Base-by-base conservation (phyloP, 2,797 vertebrate species). In the Halcyon chelicuti region DNA sequence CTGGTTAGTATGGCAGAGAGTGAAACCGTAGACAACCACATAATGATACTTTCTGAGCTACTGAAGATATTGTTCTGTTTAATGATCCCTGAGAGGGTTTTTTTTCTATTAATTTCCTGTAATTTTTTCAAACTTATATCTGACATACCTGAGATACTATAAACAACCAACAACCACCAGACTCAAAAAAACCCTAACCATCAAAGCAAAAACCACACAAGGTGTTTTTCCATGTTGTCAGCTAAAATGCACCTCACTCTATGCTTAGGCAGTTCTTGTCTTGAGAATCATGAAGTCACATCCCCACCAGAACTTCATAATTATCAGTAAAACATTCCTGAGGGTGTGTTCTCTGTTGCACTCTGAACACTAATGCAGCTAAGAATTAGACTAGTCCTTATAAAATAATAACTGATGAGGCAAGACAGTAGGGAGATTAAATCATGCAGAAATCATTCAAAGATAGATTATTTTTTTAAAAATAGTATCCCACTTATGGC, bases 401-500 rank as follows among this genome's bases (percentile, higher is more conserved):
- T 40, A 77, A 93, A 77, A 62, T 4, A 16, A 28, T 31, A 75
- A 19, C 15, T 26, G 5, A 66, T 62, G n/a, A 80, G 14, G 20
- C 35, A 86, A 63, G 44, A 75, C 12, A n/a, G 3, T 19, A 85
- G 51, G 9, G 58, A 89, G 21, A 39, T 57, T 23, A 81, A 72
- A 55, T 26, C 7, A 39, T 8, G 5, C 8, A 67, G 35, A 42
- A 74, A 77, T 29, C 49, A 47, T 25, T 35, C 57, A 58, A 40
- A 74, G 21, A 42, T 68, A 9, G 7, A 51, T 70, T 9, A 26
- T 26, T 15, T 0, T 1, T 19, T 42, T 68, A 33, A 22, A 33
- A 22, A 21, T 57, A 58, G 1, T 14, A 63, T 14, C 10, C 8
- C 8, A 26, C 2, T 63, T 9, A 0, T 15, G 5, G 3, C 8